Evolutionary conservation across 2,113 vertebrate genomes (phyloP), one percentile per base, ranked within the genome.

Genomic region (Pristiophorus japonicus): DNA sequence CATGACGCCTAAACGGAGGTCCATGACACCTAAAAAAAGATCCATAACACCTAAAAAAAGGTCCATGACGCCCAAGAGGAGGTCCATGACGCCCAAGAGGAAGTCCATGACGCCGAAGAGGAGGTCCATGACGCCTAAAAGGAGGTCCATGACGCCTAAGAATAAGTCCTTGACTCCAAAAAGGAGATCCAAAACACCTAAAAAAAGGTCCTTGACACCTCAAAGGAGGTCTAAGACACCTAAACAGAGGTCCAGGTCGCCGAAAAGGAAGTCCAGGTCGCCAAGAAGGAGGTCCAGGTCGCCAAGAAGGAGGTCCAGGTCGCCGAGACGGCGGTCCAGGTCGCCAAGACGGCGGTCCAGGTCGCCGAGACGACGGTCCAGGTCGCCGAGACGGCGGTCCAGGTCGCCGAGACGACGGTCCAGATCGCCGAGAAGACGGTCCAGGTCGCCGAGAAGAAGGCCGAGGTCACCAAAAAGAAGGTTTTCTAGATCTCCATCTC

Each of bases 401-500:
- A 38, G 88, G 4, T 63, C 88, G 4, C 88, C 88, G 8, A 63
- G 14, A 16, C 62, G 88, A 18, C 62, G 88, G 22, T 91, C 88
- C 55, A 91, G 55, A 4, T 63, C 55, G 34, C 88, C 55, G 18
- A 38, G 55, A 18, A 91, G 55, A 22, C 16, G 55, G 55, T n/a
- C 55, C 55, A 87, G 84, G 84, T 55, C 84, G 4, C 84, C 84
- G 10, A 87, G 30, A 55, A 88, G 47, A 27, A 27, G 47, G 51
- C 85, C 47, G 0, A 63, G 88, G 59, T 65, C 88, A 6, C 96
- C 98, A 67, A 98, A 98, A 92, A 98, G 98, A 96, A 98, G 98
- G 96, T 97, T 97, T 95, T 98, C 98, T 92, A 97, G 97, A 95
- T 98, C 98, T 95, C 98, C 98, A 1, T 98, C 98, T 1, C 99